Base-by-base conservation (phyloP, 92 coral and sea anemone genomes). In the Hydrozoanthus gracilis region DNA sequence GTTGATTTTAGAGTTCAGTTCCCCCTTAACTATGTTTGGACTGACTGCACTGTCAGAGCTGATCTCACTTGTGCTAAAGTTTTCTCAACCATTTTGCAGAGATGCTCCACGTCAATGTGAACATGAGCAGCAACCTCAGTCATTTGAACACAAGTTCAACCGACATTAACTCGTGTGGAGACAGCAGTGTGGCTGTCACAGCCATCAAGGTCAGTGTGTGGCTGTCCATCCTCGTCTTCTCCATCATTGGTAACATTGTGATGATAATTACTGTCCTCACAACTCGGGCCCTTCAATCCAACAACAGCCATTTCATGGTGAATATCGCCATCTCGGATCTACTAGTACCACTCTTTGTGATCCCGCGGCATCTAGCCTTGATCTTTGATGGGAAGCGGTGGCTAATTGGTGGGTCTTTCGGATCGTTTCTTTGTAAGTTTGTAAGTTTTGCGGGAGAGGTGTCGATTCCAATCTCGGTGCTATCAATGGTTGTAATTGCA, bases 281-380 rank as follows among this genome's bases (percentile, higher is more conserved):
- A 27, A 74, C 79, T 6, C 60, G 60, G 1, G 61, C 62, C 8
- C 79, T 74, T 14, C 79, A 52, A 6, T 50, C 62, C 3, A 50
- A 74, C 61, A 74, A 74, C 79, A 74, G 79, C 60, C 44, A 58
- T 44, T 78, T 78, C n/a, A 47, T 78, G 44, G 83, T 78, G 10
- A 78, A 78, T 47, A 60, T 78, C 11, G 83, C 83, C 10, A 78
- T 78, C 61, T 78, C 83, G 15, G 71, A 61, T 45, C 48, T 78
- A 4, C 48, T 78, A 6, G 54, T 78, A n/a, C 69, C 72, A 39
- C 10, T 78, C 27, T 78, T 58, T 39, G 52, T 48, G 3, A 14
- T 78, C 3, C 72, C 83, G 17, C 70, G 71, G n/a, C 44, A 7
- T 6, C 0, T 78, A 13, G 3, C 17, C 15, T 14, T 7, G 15